Base-by-base conservation (phyloP, 2,113 vertebrate species). In the Scomber scombrus region DNA sequence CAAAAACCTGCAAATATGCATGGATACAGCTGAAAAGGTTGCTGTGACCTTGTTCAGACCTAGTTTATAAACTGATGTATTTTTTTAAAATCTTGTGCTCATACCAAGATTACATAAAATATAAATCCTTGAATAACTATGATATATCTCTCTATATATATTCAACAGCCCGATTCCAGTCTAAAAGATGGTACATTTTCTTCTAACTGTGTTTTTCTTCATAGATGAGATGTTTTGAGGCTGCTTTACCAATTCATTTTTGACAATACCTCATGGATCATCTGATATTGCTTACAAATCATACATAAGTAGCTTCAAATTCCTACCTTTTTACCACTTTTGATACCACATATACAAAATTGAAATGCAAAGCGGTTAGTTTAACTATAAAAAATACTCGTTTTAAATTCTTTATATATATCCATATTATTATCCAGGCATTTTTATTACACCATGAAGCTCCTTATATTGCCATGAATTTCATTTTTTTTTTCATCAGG, bases 51-150 rank as follows among this genome's bases (percentile, higher is more conserved):
- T 75, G 67, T 56, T 71, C 65, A 9, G 9, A 26, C 63, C 31
- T 75, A 51, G 13, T 78, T 60, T 61, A 84, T 79, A 43, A 56
- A 19, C 21, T 77, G 62, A 73, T 80, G 70, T 64, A 23, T 23
- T 23, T 88, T 74, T 49, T 82, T 69, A 88, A 56, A 61, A 66
- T 85, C 62, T 70, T 74, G 71, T 73, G 46, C 62, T 71, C 58
- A 70, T 75, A 75, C 74, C 43, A 62, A 72, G 52, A 60, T 84
- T 75, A 68, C 67, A 79, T 60, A 52, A 69, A 15, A 70, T 71
- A 80, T 81, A 69, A 85, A 72, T 86, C 57, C 21, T 57, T 6
- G 56, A 79, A 75, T 69, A 76, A 45, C 54, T 51, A 7, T 51
- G 47, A 18, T 51, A 19, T 6, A 7, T 23, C 18, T 5, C n/a